Evolutionary conservation across 2,113 vertebrate genomes (phyloP).

Genomic region (Anseranas semipalmata): DNA sequence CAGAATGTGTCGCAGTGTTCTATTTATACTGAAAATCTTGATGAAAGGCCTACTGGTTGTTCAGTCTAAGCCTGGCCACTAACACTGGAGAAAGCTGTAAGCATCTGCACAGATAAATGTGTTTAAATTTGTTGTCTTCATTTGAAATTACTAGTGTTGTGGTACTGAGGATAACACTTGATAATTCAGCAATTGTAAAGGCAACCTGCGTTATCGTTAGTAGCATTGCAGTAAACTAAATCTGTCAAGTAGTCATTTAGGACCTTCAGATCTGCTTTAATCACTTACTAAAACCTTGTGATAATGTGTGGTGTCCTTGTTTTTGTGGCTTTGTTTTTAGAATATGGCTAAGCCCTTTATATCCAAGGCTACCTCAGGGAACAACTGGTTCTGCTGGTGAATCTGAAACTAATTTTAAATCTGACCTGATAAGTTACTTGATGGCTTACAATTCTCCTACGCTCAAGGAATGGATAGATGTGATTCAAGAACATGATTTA

Average conservation of each 20-base stretch:
- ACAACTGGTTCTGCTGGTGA: slow-evolving; percentile 81
- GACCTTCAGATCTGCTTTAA: neutral
- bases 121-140: neutral
- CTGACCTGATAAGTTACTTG: slow-evolving; percentile 90
- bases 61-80: neutral
- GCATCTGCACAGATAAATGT: neutral
- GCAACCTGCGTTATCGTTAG: neutral
- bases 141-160: neutral
- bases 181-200: neutral
- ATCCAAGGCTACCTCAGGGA: slow-evolving; percentile 82
- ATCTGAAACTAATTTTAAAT: slow-evolving; percentile 90
- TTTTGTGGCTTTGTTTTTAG: slow-evolving; percentile 67
- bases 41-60: neutral
- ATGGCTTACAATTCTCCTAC: slow-evolving; percentile 82
- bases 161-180: neutral
- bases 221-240: neutral
- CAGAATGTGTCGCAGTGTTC: neutral
- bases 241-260: neutral
- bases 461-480: slow-evolving; percentile 88
- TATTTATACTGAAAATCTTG: neutral
- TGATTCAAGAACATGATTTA: slow-evolving; percentile 89
- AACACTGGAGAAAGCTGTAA: neutral
- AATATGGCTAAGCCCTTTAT: slow-evolving; percentile 96
- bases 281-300: neutral
- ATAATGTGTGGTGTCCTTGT: neutral